Base-by-base conservation (phyloP, 2,888 invertebrate genomes). In the Nomada fucata region DNA sequence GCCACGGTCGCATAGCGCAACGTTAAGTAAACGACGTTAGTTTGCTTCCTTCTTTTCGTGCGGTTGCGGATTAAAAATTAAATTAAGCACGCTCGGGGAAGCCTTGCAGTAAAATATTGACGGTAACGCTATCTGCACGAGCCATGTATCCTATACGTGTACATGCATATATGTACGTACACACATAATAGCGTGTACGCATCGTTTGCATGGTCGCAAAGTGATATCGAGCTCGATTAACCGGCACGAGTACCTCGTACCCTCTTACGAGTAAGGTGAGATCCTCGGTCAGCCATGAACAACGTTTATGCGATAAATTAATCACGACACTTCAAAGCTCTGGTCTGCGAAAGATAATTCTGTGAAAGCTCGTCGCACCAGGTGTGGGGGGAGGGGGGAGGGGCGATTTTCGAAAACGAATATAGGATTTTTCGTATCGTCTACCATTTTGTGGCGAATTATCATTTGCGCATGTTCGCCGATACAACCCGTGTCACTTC, bases 151-250 rank as follows among this genome's bases (percentile, higher is more conserved):
- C 57, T 36, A 2, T 11, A 36, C 15, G 20, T 26, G 55, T 47
- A 47, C 26, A 52, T 15, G 60, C 55, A 65, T 10, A 23, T 20
- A 60, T 36, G 9, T 44, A 59, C 36, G 57, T 52, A 47, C 18
- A 13, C 42, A 18, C 57, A 74, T 55, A 83, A 70, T 47, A 64
- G 63, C 68, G 68, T 50, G 81, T 68, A 61, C 70, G 76, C 79
- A 75, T 78, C 76, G 83, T 79, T 82, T 74, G 68, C 78, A 63
- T 44, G 78, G 50, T 61, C 60, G 65, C 81, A 70, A 79, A 70
- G 79, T 73, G 84, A 86, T 84, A 81, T 86, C 73, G 81, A 75
- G 75, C 74, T 68, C 86, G 79, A 86, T 86, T 86, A 85, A 77
- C 68, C 64, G 59, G 60, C 71, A 59, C 70, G 61, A 60, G 75